phyloP scores from a whole-genome alignment of 2,888 invertebrate genomes.

The Ditula angustiorana region DNA sequence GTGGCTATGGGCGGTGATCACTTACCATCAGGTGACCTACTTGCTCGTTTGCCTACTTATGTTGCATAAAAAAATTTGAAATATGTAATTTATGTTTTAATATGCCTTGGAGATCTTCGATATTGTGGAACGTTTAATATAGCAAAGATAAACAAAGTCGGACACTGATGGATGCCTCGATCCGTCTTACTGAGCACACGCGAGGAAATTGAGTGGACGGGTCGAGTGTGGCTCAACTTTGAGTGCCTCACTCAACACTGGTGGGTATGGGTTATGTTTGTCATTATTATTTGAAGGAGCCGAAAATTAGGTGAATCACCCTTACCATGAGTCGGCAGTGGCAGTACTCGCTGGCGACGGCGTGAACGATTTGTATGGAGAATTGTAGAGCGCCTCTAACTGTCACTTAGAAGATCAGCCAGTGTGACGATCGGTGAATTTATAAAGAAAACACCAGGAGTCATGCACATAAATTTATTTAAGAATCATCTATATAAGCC shows the following conservation, averaged over 20 bases:
- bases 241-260: not conserved
- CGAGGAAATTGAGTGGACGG: constrained; percentile 22
- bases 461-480: too few species aligned
- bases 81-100: not conserved
- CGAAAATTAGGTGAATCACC: not conserved
- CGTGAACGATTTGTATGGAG: too few species aligned
- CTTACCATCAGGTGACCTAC: too few species aligned
- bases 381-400: too few species aligned
- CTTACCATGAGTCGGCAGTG: too few species aligned
- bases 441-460: too few species aligned
- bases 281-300: not conserved
- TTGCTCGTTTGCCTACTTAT: too few species aligned
- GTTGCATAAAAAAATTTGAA: not conserved
- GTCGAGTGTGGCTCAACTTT: not conserved
- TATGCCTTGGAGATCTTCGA: not conserved
- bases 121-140: constrained; percentile 35
- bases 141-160: constrained; percentile 30
- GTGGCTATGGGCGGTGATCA: too few species aligned
- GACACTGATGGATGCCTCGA: constrained; percentile 32
- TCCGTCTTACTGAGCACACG: constrained; percentile 29
- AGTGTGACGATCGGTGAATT: too few species aligned
- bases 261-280: not conserved
- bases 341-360: too few species aligned
- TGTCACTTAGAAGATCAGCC: too few species aligned
- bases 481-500: too few species aligned